phyloP scores from a whole-genome alignment of 2,113 vertebrate species.

The Paralichthys olivaceus region DNA sequence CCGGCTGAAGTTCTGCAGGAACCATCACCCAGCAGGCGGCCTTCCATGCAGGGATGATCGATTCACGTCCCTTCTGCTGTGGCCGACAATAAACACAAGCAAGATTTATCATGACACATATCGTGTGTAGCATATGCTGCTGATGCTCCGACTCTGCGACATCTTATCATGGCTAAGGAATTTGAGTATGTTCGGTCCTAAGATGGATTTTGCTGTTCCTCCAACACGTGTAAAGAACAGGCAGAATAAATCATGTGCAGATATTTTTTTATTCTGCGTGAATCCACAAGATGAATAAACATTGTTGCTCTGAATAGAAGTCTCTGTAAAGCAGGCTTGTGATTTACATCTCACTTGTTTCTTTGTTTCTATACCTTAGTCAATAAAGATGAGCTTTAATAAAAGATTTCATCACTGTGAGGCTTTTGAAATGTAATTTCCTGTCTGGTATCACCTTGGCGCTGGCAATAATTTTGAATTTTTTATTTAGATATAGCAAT shows the following conservation, averaged over 20 bases:
- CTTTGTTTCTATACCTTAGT: not conserved
- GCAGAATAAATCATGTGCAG: not conserved
- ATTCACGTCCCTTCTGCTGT: constrained; percentile 45
- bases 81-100: constrained; percentile 26
- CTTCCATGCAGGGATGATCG: constrained; percentile 31
- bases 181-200: not conserved
- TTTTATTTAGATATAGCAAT: not conserved
- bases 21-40: constrained; percentile 65
- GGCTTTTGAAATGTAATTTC: not conserved
- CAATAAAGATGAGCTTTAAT: not conserved
- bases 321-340: not conserved
- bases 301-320: not conserved
- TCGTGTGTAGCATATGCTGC: constrained; percentile 11
- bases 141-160: constrained; percentile 16
- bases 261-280: not conserved
- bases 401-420: not conserved
- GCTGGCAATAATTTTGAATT: not conserved
- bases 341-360: not conserved
- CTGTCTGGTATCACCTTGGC: not conserved
- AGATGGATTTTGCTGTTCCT: not conserved
- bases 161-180: constrained; percentile 5
- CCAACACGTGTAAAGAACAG: not conserved
- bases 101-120: constrained; percentile 25
- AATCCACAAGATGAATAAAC: not conserved
- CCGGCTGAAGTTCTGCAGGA: constrained; percentile 34